phyloP scores from a whole-genome alignment of 2,797 vertebrate genomes.

The Enteromius mattozi region DNA sequence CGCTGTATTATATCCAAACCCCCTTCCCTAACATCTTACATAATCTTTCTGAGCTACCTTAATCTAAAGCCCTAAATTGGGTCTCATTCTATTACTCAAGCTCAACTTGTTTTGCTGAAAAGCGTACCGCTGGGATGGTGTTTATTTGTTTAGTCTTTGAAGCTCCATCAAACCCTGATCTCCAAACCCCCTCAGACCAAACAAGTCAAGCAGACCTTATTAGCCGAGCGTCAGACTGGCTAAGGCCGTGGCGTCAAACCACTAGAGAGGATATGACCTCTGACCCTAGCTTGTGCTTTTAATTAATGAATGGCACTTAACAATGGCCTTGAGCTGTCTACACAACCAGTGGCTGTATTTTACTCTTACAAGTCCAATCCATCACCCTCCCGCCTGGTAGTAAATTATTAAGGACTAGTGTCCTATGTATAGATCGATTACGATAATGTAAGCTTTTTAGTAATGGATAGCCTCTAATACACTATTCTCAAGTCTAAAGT shows the following conservation, averaged over 20 bases:
- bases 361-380: constrained; percentile 22
- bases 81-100: constrained; percentile 36
- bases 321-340: constrained; percentile 55
- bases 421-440: neutral
- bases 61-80: constrained; percentile 26
- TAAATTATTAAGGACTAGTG: constrained; percentile 15
- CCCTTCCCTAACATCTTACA: constrained; percentile 31
- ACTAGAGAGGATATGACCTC: constrained; percentile 59
- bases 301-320: constrained; percentile 59
- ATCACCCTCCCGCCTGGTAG: constrained; percentile 9
- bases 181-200: constrained; percentile 50
- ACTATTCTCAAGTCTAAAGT: constrained; percentile 1
- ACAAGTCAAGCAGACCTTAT: constrained; percentile 50
- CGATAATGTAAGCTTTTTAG: neutral
- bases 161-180: constrained; percentile 35
- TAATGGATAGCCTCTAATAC: constrained; percentile 7
- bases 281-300: constrained; percentile 59
- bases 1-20: neutral
- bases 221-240: constrained; percentile 60
- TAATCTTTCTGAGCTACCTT: constrained; percentile 26
- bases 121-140: constrained; percentile 18
- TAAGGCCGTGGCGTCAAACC: constrained; percentile 56
- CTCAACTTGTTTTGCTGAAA: constrained; percentile 41
- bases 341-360: constrained; percentile 43
- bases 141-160: constrained; percentile 50